Evolutionary conservation across 1,140 invertebrate genomes (phyloP), one percentile per base, ranked within the genome.

Genomic region (Leptopilina clavipes): DNA sequence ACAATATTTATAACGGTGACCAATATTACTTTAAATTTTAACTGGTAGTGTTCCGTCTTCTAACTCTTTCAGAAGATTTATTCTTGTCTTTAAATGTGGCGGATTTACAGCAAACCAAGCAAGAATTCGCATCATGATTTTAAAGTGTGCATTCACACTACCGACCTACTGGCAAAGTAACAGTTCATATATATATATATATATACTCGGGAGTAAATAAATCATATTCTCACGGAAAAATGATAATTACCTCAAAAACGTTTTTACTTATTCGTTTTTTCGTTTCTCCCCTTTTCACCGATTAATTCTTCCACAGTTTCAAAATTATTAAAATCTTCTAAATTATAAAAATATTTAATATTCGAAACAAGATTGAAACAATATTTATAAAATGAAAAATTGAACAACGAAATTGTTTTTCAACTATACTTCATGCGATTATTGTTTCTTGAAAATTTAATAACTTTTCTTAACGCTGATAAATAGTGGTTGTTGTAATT

Each of bases 1-100:
- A 52, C 48, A 52, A 52, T 52, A 52, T 52, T 52, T 52, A 52
- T 52, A 52, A 52, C 48, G 48, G 48, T 17, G 6, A 52, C 48
- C 48, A 52, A 48, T 48, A n/a, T 48, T 48, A 48, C 44, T 48
- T 48, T 14, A 48, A 52, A 52, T 52, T 52, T 52, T 8, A 52
- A 52, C 48, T 52, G 48, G 48, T 52, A 52, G 1, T 40, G 8
- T n/a, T 48, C n/a, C n/a, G n/a, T n/a, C n/a, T n/a, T n/a, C n/a
- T 52, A 52, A 52, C 48, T 52, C 48, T n/a, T 52, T 52, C 14
- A 52, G 14, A 17, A 52, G 48, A 52, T 52, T 52, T 52, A 52
- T 52, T 52, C 48, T 52, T 52, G 48, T 52, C 48, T 52, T 48
- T 40, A 17, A 52, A 17, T 2, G n/a, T 52, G 14, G 48, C 5